Evolutionary conservation across 2,113 vertebrate species (phyloP), one percentile per base, ranked within the genome.

Genomic region (Pelmatolapia mariae): DNA sequence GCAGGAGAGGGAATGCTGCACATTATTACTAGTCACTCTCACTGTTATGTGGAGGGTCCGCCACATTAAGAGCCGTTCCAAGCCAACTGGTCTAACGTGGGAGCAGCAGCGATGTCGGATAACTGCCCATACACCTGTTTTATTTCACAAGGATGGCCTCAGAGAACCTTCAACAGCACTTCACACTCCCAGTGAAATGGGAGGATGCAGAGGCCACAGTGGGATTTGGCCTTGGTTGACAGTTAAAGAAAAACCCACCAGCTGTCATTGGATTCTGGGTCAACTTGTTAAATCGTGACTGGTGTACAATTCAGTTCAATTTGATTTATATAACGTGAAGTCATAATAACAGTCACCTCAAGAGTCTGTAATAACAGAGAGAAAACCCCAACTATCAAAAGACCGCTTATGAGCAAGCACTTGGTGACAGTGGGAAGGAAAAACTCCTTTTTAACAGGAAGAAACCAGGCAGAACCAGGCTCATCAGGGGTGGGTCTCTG

Each of bases 201-300:
- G 71, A 76, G 68, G 68, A 9, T 29, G 40, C 29, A 26, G 66
- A 45, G 43, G 43, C 43, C 71, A 50, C 15, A 8, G 40, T 29
- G 43, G 43, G 71, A 76, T 76, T 76, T 47, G 71, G 43, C 43
- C 24, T 50, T 76, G 43, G 24, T 47, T 29, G 40, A 50, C 40
- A 50, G 71, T 76, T 76, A 76, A 76, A 47, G 24, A 81, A 81
- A 54, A 57, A 57, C 52, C 79, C 33, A 81, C 33, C 33, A 57
- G n/a, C 36, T 24, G n/a, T 56, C 33, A 80, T 38, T 56, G 22
- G 79, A 31, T 81, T 57, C 38, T 43, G 54, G 31, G 29, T 82
- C 80, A 63, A 5, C 57, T 63, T 47, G 40, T 12, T 82, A 61
- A 33, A 47, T 47, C 0, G 24, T 43, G 7, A 45, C 12, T 59